phyloP scores from a whole-genome alignment of 2,888 invertebrate species.

The Mylabris sibirica region DNA sequence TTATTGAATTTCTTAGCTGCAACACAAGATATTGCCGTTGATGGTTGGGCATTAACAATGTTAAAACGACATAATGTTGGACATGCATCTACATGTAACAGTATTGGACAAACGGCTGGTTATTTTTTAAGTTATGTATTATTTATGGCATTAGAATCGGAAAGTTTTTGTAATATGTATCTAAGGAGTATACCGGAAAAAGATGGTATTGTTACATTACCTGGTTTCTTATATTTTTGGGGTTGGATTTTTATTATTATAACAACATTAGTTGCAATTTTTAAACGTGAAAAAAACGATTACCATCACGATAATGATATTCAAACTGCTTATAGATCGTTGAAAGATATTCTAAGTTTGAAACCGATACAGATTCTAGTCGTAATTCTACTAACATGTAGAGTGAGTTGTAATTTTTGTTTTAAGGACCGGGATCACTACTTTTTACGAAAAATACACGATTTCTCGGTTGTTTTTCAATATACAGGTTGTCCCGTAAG shows the following conservation, averaged over 20 bases:
- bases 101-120: slow-evolving; percentile 97
- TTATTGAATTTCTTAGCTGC: slow-evolving; percentile 94
- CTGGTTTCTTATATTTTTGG: slow-evolving; percentile 94
- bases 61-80: slow-evolving; percentile 94
- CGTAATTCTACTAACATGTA: slow-evolving; percentile 85
- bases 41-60: slow-evolving; percentile 99
- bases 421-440: too few species aligned
- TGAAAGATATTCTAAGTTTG: slow-evolving; percentile 83
- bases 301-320: slow-evolving; percentile 63
- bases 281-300: slow-evolving; percentile 80
- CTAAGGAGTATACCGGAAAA: slow-evolving; percentile 75
- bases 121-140: slow-evolving; percentile 96
- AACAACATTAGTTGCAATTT: slow-evolving; percentile 86
- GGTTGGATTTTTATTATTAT: slow-evolving; percentile 88
- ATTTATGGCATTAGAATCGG: slow-evolving; percentile 95
- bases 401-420: slow-evolving; percentile 66
- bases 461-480: too few species aligned
- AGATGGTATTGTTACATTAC: slow-evolving; percentile 63
- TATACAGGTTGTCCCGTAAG: too few species aligned
- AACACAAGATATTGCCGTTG: slow-evolving; percentile 99
- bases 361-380: slow-evolving; percentile 82
- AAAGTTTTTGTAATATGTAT: slow-evolving; percentile 95
- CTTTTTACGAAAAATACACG: too few species aligned
- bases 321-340: slow-evolving; percentile 80
- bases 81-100: slow-evolving; percentile 98